Conservation (phyloP, 1,140 invertebrate species). For the Drosophila repleta region DNA sequence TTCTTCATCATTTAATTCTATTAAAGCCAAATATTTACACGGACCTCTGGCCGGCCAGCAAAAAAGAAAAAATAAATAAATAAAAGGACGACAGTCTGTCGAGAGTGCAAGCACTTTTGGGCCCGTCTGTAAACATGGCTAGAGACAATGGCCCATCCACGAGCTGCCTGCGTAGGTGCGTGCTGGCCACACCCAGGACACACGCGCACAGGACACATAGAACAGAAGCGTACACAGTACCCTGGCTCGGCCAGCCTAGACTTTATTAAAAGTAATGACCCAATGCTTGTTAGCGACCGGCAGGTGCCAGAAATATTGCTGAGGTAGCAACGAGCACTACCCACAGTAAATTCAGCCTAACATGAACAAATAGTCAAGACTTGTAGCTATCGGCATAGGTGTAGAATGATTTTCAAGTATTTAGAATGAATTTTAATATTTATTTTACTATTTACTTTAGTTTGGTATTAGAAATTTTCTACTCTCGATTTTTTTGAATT, state of each 20-base stretch:
- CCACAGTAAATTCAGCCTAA: conserved; percentile 9
- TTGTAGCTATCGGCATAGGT: too few relatives aligned
- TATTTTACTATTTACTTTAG: too few relatives aligned
- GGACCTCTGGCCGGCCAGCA: conserved; percentile 22
- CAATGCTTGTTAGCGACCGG: conserved; percentile 50
- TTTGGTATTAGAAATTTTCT: too few relatives aligned
- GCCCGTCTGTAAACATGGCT: conserved; percentile 17
- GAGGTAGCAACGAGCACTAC: not conserved
- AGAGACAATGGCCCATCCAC: not conserved
- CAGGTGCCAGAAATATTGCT: conserved; percentile 13
- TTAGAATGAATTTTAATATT: too few relatives aligned
- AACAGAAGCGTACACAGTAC: conserved; percentile 2
- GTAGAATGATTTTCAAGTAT: too few relatives aligned
- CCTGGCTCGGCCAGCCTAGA: not conserved
- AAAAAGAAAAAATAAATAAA: conserved; percentile 8
- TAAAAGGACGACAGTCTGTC: conserved; percentile 36
- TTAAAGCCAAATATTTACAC: conserved; percentile 80
- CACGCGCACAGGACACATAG: conserved; percentile 25
- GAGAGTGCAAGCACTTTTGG: conserved; percentile 23
- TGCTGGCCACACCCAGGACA: conserved; percentile 35
- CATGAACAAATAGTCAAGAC: not conserved
- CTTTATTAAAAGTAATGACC: conserved; percentile 77
- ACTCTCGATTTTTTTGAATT: too few relatives aligned
- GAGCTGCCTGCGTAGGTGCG: conserved; percentile 13
- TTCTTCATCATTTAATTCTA: conserved; percentile 78